Evolutionary conservation across 2,113 vertebrate genomes (phyloP).

Genomic region (Arothron firmamentum): DNA sequence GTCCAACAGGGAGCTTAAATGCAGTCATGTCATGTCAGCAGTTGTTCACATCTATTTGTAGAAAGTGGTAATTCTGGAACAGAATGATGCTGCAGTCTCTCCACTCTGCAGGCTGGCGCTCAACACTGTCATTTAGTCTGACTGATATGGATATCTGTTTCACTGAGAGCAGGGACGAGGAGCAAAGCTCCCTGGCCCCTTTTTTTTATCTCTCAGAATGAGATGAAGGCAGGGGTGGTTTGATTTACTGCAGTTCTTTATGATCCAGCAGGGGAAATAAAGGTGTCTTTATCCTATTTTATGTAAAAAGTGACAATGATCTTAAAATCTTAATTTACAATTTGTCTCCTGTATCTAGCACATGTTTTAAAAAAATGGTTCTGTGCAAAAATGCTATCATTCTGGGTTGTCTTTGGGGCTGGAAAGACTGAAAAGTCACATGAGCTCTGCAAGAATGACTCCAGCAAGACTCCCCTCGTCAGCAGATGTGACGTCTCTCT

Average conservation of each 20-base stretch:
- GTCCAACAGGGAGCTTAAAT: constrained; percentile 37
- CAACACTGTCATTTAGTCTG: constrained; percentile 5
- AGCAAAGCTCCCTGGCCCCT: neutral
- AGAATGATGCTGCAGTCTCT: constrained; percentile 35
- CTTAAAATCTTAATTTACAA: too few relatives aligned
- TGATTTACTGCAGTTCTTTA: too few relatives aligned
- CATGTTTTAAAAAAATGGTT: too few relatives aligned
- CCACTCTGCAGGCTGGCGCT: neutral
- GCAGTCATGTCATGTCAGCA: constrained; percentile 34
- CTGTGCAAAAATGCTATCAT: too few relatives aligned
- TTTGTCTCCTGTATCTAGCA: too few relatives aligned
- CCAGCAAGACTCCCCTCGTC: constrained; percentile 26
- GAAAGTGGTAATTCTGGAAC: constrained; percentile 62
- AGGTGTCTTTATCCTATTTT: neutral
- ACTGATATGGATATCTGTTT: constrained; percentile 29
- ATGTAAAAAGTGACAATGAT: too few relatives aligned
- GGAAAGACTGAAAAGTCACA: constrained; percentile 13
- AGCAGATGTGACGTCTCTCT: constrained; percentile 27
- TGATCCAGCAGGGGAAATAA: constrained; percentile 3
- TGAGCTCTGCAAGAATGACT: constrained; percentile 33
- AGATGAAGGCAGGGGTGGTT: constrained; percentile 2
- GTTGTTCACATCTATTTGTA: constrained; percentile 49
- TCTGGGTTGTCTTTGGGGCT: too few relatives aligned
- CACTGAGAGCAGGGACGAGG: constrained; percentile 10
- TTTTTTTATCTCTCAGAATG: constrained; percentile 18